Evolutionary conservation across 2,888 invertebrate species (phyloP), one percentile per base, ranked within the genome.

Genomic region (Hartigia nigra): DNA sequence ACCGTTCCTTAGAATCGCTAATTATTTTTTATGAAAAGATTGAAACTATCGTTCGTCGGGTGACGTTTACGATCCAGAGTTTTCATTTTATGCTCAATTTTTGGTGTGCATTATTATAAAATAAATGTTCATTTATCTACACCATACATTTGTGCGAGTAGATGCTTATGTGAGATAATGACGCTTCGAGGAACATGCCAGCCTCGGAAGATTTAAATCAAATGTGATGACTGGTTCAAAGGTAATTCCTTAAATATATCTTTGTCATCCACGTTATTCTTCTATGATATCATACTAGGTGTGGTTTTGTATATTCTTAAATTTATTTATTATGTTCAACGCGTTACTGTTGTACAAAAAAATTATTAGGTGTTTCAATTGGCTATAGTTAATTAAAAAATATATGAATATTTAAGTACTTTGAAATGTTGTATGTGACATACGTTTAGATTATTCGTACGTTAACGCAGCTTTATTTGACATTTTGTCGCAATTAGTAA

Each of bases 1-100:
- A 95, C 92, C 80, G 94, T 96, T 80, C 96, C 96, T 79, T 96
- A 93, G 93, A 82, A 23, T 55, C 55, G 23, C 9, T 9, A 55
- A 55, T 55, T 55, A 23, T 1, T 23, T 55, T 23, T 2, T 55
- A 23, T 55, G 55, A 2, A 23, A 55, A 9, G 9, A 23, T 55
- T 55, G 23, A 23, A 55, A n/a, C n/a, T 23, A 1, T 23, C 0
- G 14, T 9, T 55, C 9, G 14, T 55, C 23, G 55, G 23, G 23
- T 9, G 23, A 55, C 55, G 34, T 34, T 34, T 34, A 34, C 34
- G 55, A 55, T 55, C 55, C 23, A 55, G 23, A 9, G 9, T 55
- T 55, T 55, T 55, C 1, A 39, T 39, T 23, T 55, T 23, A 55
- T 55, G 23, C 55, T 55, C 9, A 23, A 55, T 23, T 55, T 9